These are phyloP conservation scores for Ceriagrion tenellum DNA, from an alignment of 2,888 invertebrate genomes.

Conservation along the genomic window DNA sequence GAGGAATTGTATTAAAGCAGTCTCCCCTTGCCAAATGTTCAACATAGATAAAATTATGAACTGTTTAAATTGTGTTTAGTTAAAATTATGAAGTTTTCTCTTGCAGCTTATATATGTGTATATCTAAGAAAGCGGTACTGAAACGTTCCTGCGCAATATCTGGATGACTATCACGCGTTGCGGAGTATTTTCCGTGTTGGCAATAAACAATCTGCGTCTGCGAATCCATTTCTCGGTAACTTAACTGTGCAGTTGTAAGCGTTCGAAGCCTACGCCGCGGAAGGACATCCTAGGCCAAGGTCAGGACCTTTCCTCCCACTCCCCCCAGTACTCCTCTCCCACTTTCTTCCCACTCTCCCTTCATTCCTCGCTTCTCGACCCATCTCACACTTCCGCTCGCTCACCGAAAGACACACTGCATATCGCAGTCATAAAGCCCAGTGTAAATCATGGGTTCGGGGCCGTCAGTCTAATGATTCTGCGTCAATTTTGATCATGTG, in stretches of 20 bases:
- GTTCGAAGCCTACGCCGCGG: background rate
- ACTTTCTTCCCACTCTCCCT: background rate
- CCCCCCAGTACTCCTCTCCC: background rate
- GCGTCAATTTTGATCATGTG: too few species aligned
- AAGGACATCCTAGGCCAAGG: constrained; percentile 54
- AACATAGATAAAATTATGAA: background rate
- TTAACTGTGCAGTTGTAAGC: background rate
- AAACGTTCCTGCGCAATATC: background rate
- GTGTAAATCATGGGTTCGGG: background rate
- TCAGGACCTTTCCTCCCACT: constrained; percentile 46
- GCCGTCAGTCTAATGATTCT: background rate
- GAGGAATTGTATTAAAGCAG: too few species aligned
- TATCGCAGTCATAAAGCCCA: background rate
- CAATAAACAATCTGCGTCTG: background rate
- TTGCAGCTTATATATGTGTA: background rate
- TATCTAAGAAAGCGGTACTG: background rate
- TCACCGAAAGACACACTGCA: background rate
- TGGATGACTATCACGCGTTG: background rate
- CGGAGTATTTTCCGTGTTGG: background rate
- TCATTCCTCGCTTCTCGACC: background rate
- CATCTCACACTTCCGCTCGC: background rate
- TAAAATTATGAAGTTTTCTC: too few species aligned
- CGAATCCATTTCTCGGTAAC: background rate
- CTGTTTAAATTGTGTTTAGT: too few species aligned
- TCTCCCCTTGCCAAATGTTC: too few species aligned